Evolutionary conservation across 1,140 invertebrate genomes (phyloP).

Genomic region (Drosophila sulfurigaster): DNA sequence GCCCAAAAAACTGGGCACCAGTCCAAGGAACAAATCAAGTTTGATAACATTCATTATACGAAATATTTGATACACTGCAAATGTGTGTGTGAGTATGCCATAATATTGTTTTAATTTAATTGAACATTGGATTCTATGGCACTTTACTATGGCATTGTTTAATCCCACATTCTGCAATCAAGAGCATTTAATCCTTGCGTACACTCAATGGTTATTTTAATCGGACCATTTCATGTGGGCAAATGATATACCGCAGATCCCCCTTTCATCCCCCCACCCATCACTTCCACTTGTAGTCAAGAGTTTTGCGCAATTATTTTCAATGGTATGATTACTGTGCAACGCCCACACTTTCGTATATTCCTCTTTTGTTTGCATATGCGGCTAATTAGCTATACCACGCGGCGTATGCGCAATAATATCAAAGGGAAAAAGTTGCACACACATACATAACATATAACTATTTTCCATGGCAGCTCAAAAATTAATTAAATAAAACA

Average conservation of each 20-base stretch:
- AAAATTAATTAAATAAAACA: slow-evolving; percentile 58
- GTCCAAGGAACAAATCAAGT: slow-evolving; percentile 60
- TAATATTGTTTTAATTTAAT: slow-evolving; percentile 10
- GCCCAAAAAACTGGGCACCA: slow-evolving; percentile 17
- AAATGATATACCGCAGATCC: neutral
- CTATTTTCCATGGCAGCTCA: slow-evolving; percentile 19
- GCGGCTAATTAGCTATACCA: slow-evolving; percentile 64
- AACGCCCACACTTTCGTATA: neutral
- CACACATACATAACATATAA: neutral
- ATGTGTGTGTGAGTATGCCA: neutral
- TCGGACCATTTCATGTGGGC: slow-evolving; percentile 2
- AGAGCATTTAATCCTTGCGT: slow-evolving; percentile 21
- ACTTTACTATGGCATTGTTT: neutral
- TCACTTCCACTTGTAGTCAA: neutral
- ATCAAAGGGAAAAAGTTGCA: slow-evolving; percentile 11
- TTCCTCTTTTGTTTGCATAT: slow-evolving; percentile 13
- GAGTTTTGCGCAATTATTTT: slow-evolving; percentile 16
- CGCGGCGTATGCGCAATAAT: slow-evolving; percentile 57
- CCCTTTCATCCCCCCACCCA: neutral
- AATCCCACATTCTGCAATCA: slow-evolving; percentile 1
- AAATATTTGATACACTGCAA: slow-evolving; percentile 6
- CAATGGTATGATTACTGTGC: slow-evolving; percentile 15
- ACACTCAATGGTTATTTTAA: slow-evolving; percentile 22
- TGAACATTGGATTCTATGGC: slow-evolving; percentile 3
- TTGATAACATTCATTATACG: slow-evolving; percentile 1